Percentiles rank a stretch among this genome's conserved stretches.
phyloP scores from a whole-genome alignment of 2,888 invertebrate genomes.

The Fragum fragum region DNA sequence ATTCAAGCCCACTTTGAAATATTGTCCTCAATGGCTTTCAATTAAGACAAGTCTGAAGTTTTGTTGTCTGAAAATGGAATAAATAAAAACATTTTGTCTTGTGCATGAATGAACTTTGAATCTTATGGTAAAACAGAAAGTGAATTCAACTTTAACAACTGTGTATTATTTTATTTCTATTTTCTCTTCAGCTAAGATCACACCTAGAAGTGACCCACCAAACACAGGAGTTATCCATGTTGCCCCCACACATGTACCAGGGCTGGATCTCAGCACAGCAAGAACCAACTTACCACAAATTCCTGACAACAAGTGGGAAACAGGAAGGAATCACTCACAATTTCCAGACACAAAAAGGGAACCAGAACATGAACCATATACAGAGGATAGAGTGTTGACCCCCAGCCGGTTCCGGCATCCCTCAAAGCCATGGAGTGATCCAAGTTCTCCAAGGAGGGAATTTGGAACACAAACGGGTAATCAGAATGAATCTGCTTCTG shows the following conservation, averaged over 20 bases:
- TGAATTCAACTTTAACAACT: no score
- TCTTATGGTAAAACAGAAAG: no score
- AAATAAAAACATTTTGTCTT: no score
- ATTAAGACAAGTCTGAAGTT: no score
- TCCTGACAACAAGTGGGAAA: constrained; percentile 22
- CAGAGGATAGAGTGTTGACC: constrained; percentile 88
- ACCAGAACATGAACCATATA: constrained; percentile 74
- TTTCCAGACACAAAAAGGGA: constrained; percentile 23
- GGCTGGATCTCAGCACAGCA: constrained; percentile 66
- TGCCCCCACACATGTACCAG: constrained; percentile 70
- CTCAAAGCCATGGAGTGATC: constrained; percentile 66
- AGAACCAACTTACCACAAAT: constrained; percentile 29
- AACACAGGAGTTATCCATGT: constrained; percentile 27
- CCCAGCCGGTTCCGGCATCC: constrained; percentile 88
- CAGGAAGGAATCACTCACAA: constrained; percentile 7
- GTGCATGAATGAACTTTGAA: no score
- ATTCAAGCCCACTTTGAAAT: no score
- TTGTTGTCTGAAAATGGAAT: no score
- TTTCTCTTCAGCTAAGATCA: constrained; percentile 69
- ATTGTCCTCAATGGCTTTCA: no score
- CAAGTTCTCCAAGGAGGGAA: constrained; percentile 76
- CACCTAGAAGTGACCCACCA: constrained; percentile 65
- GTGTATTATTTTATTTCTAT: no score
- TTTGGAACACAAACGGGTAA: constrained; percentile 84
- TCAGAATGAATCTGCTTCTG: constrained; percentile 55